A percentile compares a stretch with the other conserved stretches of the same genome.
These are phyloP conservation scores for Ispidina picta DNA, from an alignment of 2,797 vertebrate species.

Conservation along the genomic window DNA sequence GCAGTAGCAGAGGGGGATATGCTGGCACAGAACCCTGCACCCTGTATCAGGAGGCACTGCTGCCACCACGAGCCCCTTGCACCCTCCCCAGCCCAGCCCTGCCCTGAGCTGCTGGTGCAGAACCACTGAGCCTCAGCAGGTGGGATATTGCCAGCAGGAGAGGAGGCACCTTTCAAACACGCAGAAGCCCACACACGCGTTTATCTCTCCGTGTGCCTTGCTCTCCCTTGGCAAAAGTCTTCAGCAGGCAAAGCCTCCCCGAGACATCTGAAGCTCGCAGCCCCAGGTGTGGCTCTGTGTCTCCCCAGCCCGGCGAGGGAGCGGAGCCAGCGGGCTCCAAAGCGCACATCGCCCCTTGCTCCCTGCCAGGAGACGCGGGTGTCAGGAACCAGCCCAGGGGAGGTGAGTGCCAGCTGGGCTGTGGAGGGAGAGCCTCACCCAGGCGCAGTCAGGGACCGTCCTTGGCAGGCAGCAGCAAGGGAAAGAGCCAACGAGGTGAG, in stretches of 20 bases:
- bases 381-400: neutral
- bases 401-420: fast-evolving
- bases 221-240: neutral
- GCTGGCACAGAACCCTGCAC: neutral
- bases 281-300: neutral
- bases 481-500: neutral
- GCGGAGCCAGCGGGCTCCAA: neutral
- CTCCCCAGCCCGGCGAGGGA: neutral
- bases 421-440: fast-evolving
- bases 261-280: neutral
- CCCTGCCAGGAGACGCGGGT: neutral
- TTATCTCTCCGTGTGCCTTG: neutral
- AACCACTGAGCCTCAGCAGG: neutral
- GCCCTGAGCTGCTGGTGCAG: neutral
- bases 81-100: neutral
- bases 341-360: neutral
- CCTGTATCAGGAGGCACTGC: neutral
- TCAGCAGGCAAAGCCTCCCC: neutral
- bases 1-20: neutral
- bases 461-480: neutral
- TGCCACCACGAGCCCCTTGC: neutral
- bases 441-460: fast-evolving
- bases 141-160: neutral
- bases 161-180: neutral
- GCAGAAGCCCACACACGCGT: neutral